phyloP scores from a whole-genome alignment of 2,113 vertebrate genomes.

The Dunckerocampus dactyliophorus region DNA sequence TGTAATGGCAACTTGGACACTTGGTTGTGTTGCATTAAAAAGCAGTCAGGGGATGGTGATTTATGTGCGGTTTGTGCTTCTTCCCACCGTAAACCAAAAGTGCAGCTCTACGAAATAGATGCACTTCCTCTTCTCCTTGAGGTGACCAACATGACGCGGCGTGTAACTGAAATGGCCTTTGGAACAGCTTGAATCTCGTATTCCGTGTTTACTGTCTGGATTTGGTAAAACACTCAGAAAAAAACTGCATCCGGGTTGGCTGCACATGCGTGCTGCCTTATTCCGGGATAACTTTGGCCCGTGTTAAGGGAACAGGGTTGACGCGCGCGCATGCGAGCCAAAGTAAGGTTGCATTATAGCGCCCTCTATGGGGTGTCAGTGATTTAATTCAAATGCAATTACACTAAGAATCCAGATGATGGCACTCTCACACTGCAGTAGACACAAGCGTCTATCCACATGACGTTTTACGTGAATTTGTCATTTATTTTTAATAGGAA shows the following conservation, averaged over 20 bases:
- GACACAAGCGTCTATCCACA: no score
- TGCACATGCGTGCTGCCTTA: conserved; percentile 85
- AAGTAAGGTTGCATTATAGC: conserved; percentile 28
- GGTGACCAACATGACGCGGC: conserved; percentile 5
- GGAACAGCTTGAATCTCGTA: conserved; percentile 16
- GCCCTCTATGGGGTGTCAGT: conserved; percentile 47
- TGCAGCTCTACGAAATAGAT: conserved; percentile 16
- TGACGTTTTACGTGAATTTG: no score
- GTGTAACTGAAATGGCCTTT: neutral
- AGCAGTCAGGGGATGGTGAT: no score
- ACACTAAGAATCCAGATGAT: no score
- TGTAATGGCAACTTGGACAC: conserved; percentile 8
- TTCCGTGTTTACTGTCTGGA: neutral
- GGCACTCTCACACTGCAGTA: no score
- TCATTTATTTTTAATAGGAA: no score
- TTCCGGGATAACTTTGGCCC: conserved; percentile 87
- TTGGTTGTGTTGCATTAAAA: no score
- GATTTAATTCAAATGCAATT: neutral
- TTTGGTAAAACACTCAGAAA: conserved; percentile 22
- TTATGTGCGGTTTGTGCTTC: neutral
- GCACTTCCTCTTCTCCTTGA: conserved; percentile 6
- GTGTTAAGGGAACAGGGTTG: conserved; percentile 63
- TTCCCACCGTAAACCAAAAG: conserved; percentile 34
- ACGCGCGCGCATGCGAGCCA: conserved; percentile 32
- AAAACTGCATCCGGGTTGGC: conserved; percentile 82